Evolutionary conservation across 2,797 vertebrate species (phyloP).

Genomic region (Sus cebifrons): DNA sequence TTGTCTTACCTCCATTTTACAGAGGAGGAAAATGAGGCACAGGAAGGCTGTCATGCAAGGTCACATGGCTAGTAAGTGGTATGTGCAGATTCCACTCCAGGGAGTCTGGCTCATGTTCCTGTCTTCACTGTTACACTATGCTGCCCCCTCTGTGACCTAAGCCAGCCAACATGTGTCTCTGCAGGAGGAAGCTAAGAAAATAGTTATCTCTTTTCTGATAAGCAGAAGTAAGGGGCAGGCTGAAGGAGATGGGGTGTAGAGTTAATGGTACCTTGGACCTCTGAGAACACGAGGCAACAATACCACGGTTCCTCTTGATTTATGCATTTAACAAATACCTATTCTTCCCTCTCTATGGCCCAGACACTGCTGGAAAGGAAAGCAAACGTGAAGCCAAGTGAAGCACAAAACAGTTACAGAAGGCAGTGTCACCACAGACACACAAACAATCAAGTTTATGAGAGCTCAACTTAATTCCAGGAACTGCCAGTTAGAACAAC

Average conservation of each 20-base stretch:
- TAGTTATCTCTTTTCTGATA: background rate
- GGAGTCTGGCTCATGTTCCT: background rate
- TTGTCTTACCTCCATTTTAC: background rate
- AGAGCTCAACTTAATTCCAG: background rate
- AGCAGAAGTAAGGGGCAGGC: background rate
- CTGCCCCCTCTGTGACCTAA: background rate
- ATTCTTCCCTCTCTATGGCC: background rate
- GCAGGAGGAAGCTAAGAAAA: conserved; percentile 37
- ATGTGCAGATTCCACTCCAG: background rate
- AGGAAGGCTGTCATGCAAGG: background rate
- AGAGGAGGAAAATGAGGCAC: background rate
- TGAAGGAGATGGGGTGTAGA: background rate
- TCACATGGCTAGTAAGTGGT: background rate
- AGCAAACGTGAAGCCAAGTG: background rate
- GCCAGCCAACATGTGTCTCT: background rate
- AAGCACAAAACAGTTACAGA: background rate
- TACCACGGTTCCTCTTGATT: conserved; percentile 51
- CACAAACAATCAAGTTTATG: background rate
- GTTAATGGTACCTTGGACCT: conserved; percentile 19
- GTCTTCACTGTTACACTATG: background rate
- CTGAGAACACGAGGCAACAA: conserved; percentile 26
- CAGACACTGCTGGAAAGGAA: conserved; percentile 20
- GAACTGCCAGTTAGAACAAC: background rate
- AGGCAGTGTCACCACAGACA: conserved; percentile 24
- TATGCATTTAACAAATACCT: conserved; percentile 63